A percentile compares a stretch with the other conserved stretches of the same genome.
Evolutionary conservation across 2,888 invertebrate genomes (phyloP).

Genomic region (Drosophila anomelani): DNA sequence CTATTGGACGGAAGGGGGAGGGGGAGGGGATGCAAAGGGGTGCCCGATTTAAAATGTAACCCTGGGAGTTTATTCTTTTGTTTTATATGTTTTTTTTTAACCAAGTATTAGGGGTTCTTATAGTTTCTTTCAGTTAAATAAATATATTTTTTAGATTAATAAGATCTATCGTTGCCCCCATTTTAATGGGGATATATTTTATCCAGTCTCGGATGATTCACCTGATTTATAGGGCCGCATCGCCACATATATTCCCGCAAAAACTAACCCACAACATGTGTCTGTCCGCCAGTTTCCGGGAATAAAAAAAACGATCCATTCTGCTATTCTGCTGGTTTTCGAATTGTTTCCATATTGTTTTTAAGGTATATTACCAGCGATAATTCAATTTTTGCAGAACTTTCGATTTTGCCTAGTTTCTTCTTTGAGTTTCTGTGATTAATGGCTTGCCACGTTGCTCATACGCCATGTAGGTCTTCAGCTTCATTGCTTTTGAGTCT

Average conservation of each 20-base stretch:
- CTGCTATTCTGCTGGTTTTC: not conserved
- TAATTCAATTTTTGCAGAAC: slow-evolving; percentile 2
- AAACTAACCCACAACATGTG: slow-evolving; percentile 48
- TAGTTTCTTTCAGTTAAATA: not conserved
- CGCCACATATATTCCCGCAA: slow-evolving; percentile 30
- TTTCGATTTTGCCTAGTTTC: not conserved
- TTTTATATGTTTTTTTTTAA: not conserved
- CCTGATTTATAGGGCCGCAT: slow-evolving; percentile 45
- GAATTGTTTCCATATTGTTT: slow-evolving; percentile 12
- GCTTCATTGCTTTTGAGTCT: not conserved
- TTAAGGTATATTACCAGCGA: slow-evolving; percentile 16
- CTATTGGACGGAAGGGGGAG: not conserved
- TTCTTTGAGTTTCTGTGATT: slow-evolving; percentile 3
- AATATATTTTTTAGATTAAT: not conserved
- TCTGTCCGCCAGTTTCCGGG: slow-evolving; percentile 14
- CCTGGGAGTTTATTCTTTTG: slow-evolving; percentile 1
- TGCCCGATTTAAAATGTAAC: not conserved
- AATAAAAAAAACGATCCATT: slow-evolving; percentile 8
- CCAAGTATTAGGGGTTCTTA: too few species aligned
- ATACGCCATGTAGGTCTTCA: slow-evolving; percentile 9
- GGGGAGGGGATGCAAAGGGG: not conserved
- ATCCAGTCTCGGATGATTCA: slow-evolving; percentile 57
- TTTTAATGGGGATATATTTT: slow-evolving; percentile 50
- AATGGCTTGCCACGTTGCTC: slow-evolving; percentile 15
- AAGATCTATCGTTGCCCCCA: slow-evolving; percentile 23